phyloP scores from a whole-genome alignment of 2,888 invertebrate genomes.

The Campoletis raptor region DNA sequence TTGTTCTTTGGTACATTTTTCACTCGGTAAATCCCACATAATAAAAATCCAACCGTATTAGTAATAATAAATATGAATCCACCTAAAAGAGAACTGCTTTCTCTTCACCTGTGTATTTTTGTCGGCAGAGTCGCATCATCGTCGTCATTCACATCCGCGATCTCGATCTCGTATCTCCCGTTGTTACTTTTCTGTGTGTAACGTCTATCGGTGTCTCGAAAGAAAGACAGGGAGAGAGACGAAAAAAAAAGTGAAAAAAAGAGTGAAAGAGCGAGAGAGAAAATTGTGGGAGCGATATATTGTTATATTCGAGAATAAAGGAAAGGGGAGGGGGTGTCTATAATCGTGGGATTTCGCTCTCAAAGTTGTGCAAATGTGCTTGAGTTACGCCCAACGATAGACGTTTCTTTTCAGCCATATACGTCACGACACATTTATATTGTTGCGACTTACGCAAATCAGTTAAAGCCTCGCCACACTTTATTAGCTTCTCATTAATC shows the following conservation, averaged over 20 bases:
- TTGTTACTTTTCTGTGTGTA: constrained; percentile 21
- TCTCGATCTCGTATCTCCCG: constrained; percentile 44
- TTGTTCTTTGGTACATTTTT: constrained; percentile 15
- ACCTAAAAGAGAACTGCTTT: constrained; percentile 54
- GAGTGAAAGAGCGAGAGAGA: constrained; percentile 48
- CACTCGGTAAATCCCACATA: neutral
- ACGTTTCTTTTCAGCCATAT: constrained; percentile 38
- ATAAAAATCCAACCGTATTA: constrained; percentile 36
- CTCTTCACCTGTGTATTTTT: constrained; percentile 55
- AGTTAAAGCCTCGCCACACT: constrained; percentile 21
- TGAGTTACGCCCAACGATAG: constrained; percentile 61
- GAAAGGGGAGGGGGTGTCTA: constrained; percentile 18
- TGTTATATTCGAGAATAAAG: constrained; percentile 47
- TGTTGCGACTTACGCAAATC: constrained; percentile 63
- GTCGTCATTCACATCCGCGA: constrained; percentile 46
- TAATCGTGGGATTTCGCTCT: constrained; percentile 64
- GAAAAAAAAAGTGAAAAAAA: constrained; percentile 49
- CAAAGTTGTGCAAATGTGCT: constrained; percentile 66
- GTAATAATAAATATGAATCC: constrained; percentile 34
- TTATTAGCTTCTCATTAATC: constrained; percentile 55
- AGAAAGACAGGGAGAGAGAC: constrained; percentile 45
- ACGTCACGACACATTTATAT: constrained; percentile 23
- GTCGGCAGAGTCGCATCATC: neutral
- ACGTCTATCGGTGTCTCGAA: constrained; percentile 3
- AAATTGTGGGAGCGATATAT: constrained; percentile 66